Conservation (phyloP, 1,140 invertebrate genomes). For the Euborellia annulipes region DNA sequence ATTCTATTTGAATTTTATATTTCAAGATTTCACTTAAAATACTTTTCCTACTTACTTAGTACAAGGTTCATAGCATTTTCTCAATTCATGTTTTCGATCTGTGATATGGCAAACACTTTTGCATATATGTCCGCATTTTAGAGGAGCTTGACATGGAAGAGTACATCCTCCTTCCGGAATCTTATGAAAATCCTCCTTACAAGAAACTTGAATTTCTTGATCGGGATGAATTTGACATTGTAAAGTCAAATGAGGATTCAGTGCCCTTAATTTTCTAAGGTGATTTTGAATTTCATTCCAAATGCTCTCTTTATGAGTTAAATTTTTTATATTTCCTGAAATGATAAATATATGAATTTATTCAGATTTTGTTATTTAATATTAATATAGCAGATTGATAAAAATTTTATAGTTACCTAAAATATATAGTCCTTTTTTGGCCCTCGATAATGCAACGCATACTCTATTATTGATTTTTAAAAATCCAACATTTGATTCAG, state of each 20-base stretch:
- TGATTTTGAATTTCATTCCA: conserved; percentile 35
- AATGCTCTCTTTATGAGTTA: conserved; percentile 31
- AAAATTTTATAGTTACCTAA: conserved; percentile 29
- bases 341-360: no score
- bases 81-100: conserved; percentile 28
- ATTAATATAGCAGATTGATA: conserved; percentile 33
- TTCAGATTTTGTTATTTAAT: conserved; percentile 42
- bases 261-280: conserved; percentile 25
- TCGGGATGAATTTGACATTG: conserved; percentile 32
- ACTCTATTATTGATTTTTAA: conserved; percentile 34
- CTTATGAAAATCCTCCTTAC: conserved; percentile 13
- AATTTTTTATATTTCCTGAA: conserved; percentile 50
- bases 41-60: no score
- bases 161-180: conserved; percentile 21
- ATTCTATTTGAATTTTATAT: conserved; percentile 7
- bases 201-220: conserved; percentile 20
- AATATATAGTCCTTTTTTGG: conserved; percentile 35
- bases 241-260: conserved; percentile 28
- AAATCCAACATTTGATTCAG: conserved; percentile 33
- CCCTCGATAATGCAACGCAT: conserved; percentile 39
- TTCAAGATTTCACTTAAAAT: no score
- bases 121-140: conserved; percentile 37
- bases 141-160: conserved; percentile 18
- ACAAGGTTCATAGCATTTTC: conserved; percentile 28
- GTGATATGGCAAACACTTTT: conserved; percentile 33